A percentile compares a stretch with the other conserved stretches of the same genome.
These are phyloP conservation scores for Brachyalestes nurse DNA, from an alignment of 2,797 vertebrate genomes.

Conservation along the genomic window DNA sequence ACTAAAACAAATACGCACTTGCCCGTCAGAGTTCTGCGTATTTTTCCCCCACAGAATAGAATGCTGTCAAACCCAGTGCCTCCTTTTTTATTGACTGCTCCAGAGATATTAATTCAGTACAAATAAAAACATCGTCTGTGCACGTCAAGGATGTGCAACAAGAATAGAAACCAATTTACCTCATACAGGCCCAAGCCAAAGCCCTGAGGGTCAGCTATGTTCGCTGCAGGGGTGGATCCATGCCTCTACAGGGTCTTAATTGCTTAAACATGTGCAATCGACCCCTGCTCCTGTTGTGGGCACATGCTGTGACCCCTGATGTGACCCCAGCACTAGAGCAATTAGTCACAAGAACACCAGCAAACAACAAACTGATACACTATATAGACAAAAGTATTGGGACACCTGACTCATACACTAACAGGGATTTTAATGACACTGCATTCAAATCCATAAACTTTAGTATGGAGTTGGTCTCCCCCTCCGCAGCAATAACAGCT, in stretches of 20 bases:
- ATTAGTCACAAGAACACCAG: constrained; percentile 18
- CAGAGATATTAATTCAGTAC: constrained; percentile 20
- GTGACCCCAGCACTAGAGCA: constrained; percentile 20
- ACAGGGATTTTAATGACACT: too few relatives aligned
- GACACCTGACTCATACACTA: too few relatives aligned
- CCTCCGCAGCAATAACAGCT: too few relatives aligned
- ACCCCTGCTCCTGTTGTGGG: constrained; percentile 27
- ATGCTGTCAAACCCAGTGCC: constrained; percentile 23
- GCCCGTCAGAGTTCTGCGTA: constrained; percentile 33
- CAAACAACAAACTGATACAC: not conserved
- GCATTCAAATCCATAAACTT: too few relatives aligned
- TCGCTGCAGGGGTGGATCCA: constrained; percentile 13
- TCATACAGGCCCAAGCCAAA: not conserved
- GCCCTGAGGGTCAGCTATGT: not conserved
- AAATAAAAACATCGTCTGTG: constrained; percentile 9
- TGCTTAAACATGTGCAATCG: constrained; percentile 38
- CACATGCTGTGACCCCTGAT: constrained; percentile 41
- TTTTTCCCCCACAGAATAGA: constrained; percentile 44
- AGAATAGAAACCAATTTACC: not conserved
- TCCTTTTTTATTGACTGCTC: constrained; percentile 47
- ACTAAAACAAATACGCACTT: constrained; percentile 53
- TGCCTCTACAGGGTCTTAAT: constrained; percentile 42
- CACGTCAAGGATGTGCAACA: not conserved
- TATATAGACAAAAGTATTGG: too few relatives aligned
- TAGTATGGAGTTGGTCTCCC: too few relatives aligned